A percentile compares a stretch with the other conserved stretches of the same genome.
Evolutionary conservation across 2,888 invertebrate genomes (phyloP).

Genomic region (Cheilosia pagana): DNA sequence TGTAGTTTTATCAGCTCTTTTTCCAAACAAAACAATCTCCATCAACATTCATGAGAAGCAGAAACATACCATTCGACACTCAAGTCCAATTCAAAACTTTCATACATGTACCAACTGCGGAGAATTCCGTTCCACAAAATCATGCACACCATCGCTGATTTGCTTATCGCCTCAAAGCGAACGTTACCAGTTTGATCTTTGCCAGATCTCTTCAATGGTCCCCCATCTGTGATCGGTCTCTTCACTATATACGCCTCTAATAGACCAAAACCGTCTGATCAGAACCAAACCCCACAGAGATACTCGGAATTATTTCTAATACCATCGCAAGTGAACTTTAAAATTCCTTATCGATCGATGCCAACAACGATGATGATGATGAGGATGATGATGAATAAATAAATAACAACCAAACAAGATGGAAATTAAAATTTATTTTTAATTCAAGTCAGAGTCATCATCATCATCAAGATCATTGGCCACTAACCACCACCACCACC

Average conservation of each 20-base stretch:
- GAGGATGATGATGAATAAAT: constrained; percentile 37
- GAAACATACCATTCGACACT: not conserved
- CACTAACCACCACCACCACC: constrained; percentile 36
- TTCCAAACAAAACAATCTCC: constrained; percentile 21
- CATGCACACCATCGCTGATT: constrained; percentile 65
- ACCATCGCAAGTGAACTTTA: constrained; percentile 49
- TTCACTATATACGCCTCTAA: constrained; percentile 30
- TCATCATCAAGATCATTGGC: constrained; percentile 70
- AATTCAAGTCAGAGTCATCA: constrained; percentile 46
- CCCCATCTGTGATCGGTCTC: constrained; percentile 16
- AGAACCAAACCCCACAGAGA: not conserved
- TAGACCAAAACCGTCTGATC: constrained; percentile 21
- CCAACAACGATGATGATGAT: constrained; percentile 34
- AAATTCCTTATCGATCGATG: constrained; percentile 60
- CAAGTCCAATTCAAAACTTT: constrained; percentile 1
- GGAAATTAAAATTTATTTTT: constrained; percentile 53
- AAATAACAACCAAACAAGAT: constrained; percentile 32
- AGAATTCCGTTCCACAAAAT: constrained; percentile 48
- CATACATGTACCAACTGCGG: constrained; percentile 13
- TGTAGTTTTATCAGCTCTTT: constrained; percentile 20
- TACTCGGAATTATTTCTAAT: not conserved
- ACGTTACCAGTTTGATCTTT: constrained; percentile 58
- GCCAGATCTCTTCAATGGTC: constrained; percentile 52
- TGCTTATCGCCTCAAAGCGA: constrained; percentile 46
- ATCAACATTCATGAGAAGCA: constrained; percentile 47